phyloP scores from a whole-genome alignment of 2,797 vertebrate species.

The Tolypeutes matacus region DNA sequence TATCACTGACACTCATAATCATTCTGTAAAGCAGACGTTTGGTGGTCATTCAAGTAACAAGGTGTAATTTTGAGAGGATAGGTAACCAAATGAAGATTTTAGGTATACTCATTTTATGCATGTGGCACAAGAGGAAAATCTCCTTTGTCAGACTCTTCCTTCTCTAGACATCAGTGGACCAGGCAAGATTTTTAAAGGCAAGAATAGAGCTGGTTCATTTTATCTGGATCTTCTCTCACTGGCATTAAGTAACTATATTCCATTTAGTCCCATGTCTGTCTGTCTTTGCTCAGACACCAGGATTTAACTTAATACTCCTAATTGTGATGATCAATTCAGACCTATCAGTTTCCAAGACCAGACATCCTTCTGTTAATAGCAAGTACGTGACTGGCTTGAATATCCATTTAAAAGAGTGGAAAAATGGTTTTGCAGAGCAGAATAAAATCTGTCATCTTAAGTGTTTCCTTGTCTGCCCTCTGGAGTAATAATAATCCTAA shows the following conservation, averaged over 20 bases:
- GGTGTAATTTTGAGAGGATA: conserved; percentile 32
- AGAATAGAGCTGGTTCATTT: conserved; percentile 48
- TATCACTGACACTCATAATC: not conserved
- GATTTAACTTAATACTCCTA: conserved; percentile 80
- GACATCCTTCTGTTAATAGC: conserved; percentile 75
- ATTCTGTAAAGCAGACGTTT: not conserved
- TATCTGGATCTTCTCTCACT: conserved; percentile 75
- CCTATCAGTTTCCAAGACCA: conserved; percentile 77
- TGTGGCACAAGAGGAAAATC: conserved; percentile 33
- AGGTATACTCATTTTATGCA: not conserved
- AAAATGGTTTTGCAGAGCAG: conserved; percentile 69
- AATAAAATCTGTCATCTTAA: conserved; percentile 77
- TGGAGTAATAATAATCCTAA: conserved; percentile 79
- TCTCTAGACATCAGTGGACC: conserved; percentile 30
- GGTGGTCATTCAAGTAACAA: not conserved
- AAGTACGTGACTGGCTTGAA: conserved; percentile 77
- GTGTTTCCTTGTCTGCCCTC: conserved; percentile 69
- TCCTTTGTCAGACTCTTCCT: conserved; percentile 9
- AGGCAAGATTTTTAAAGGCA: conserved; percentile 63
- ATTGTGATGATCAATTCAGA: conserved; percentile 79
- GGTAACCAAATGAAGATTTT: not conserved
- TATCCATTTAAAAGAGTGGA: conserved; percentile 69
- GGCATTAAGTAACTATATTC: conserved; percentile 69
- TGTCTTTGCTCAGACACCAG: conserved; percentile 76
- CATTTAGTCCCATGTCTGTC: conserved; percentile 72